Evolutionary conservation across 2,113 vertebrate species (phyloP).

Genomic region (Lichenostomus cassidix): DNA sequence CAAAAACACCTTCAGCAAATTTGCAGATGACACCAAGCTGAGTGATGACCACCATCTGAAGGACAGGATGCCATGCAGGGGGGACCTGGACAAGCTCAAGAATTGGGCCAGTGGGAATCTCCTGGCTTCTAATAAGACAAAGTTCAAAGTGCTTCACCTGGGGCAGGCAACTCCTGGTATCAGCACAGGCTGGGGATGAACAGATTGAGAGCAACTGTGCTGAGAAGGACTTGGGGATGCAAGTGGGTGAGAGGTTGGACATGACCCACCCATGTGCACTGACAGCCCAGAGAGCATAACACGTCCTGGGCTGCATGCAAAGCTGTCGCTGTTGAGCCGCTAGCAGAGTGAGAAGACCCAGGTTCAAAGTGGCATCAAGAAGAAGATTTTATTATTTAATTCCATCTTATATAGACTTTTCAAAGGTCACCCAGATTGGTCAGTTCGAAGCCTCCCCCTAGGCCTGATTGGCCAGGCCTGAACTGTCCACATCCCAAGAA

Average conservation of each 20-base stretch:
- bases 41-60: neutral
- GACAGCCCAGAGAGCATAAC: accelerated
- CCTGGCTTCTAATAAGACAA: neutral
- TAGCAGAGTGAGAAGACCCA: too few species aligned
- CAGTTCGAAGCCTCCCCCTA: too few species aligned
- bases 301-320: neutral
- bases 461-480: too few species aligned
- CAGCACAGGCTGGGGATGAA: neutral
- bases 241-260: neutral
- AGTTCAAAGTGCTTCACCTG: neutral
- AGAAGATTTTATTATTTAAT: too few species aligned
- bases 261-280: neutral
- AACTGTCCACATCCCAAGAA: too few species aligned
- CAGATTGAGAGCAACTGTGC: neutral
- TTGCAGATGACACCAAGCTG: neutral
- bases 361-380: too few species aligned
- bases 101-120: neutral
- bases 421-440: too few species aligned
- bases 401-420: too few species aligned
- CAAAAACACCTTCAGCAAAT: neutral
- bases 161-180: too few species aligned
- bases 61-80: neutral
- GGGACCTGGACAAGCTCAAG: neutral
- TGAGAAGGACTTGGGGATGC: neutral
- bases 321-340: too few species aligned